Conservation (phyloP, 1,140 invertebrate genomes). For the Choristoneura fumiferana region DNA sequence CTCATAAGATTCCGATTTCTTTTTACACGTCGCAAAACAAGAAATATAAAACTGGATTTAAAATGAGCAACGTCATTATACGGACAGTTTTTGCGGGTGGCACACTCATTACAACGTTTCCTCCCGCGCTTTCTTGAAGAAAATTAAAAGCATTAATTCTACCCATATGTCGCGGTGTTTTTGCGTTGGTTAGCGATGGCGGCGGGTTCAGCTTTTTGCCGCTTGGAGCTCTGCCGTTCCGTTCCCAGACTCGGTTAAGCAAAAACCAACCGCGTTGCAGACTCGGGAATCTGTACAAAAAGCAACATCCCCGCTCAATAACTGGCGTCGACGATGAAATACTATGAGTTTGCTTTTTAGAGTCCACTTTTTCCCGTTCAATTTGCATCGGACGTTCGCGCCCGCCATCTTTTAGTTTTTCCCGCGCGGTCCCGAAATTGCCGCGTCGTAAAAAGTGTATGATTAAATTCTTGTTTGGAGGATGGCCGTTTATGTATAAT, state of each 20-base stretch:
- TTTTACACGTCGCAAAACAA: conserved; percentile 9
- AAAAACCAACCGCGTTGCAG: conserved; percentile 55
- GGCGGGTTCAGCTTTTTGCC: conserved; percentile 53
- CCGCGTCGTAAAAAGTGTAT: conserved; percentile 46
- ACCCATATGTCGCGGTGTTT: conserved; percentile 67
- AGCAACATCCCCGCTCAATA: conserved; percentile 62
- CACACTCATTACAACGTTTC: conserved; percentile 70
- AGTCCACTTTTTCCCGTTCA: conserved; percentile 53
- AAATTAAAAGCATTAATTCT: conserved; percentile 76
- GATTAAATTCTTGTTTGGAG: conserved; percentile 56
- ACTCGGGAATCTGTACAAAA: conserved; percentile 58
- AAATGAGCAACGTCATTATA: conserved; percentile 65
- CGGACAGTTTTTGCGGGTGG: conserved; percentile 65
- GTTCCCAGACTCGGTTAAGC: conserved; percentile 58
- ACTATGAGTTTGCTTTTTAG: conserved; percentile 71
- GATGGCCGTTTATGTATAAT: conserved; percentile 56
- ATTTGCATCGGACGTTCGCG: conserved; percentile 53
- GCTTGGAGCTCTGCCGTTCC: conserved; percentile 36
- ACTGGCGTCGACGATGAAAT: conserved; percentile 67
- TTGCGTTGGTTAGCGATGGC: conserved; percentile 60
- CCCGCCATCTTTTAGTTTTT: conserved; percentile 67
- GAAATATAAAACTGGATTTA: conserved; percentile 39
- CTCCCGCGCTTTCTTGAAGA: conserved; percentile 73
- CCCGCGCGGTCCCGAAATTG: conserved; percentile 57
- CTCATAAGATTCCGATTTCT: conserved; percentile 14